Base-by-base conservation (phyloP, 1,140 invertebrate genomes). In the Drosophila mauritiana region DNA sequence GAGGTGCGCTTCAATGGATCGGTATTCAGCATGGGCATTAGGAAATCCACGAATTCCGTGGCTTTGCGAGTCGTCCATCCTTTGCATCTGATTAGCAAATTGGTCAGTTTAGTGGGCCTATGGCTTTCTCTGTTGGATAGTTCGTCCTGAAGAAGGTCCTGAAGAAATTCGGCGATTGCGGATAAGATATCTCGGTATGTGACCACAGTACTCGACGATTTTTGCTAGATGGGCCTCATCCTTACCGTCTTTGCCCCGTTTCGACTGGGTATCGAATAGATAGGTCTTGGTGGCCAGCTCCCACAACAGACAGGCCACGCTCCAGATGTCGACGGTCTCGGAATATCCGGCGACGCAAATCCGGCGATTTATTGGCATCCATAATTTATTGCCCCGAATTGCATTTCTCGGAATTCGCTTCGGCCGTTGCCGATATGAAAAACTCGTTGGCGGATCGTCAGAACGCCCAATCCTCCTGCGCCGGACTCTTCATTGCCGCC, bases 271-370 rank as follows among this genome's bases (percentile, higher is more conserved):
- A 93, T 99, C 98, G 93, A 99, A 99, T 56, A 99, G 93, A 93
- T 99, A 99, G 93, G 99, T 98, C 54, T 99, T 99, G n/a, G 98
- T 99, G 4, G 98, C 98, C 78, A 99, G 93, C 93, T 99, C 99
- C 94, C 99, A 99, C 17, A 98, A 97, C 96, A 99, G 98, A 89
- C 98, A 99, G 49, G 98, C 98, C 17, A 97, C 98, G 76, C 97
- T 98, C 98, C 98, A 99, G 75, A 99, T 97, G 93, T 99, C 98
- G 12, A 98, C 98, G 1, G 97, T 17, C 17, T 17, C 17, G 17
- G 17, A 17, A 17, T 17, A 17, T 17, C 17, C 17, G 17, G 17
- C 17, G 96, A 7, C 92, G 93, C 74, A 90, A 86, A 49, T 95
- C 95, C 37, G 97, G 97, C 10, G 97, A 98, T 93, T 94, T 98